Evolutionary conservation across 2,797 vertebrate genomes (phyloP), one percentile per base, ranked within the genome.

Genomic region (Apogon hyalosoma): DNA sequence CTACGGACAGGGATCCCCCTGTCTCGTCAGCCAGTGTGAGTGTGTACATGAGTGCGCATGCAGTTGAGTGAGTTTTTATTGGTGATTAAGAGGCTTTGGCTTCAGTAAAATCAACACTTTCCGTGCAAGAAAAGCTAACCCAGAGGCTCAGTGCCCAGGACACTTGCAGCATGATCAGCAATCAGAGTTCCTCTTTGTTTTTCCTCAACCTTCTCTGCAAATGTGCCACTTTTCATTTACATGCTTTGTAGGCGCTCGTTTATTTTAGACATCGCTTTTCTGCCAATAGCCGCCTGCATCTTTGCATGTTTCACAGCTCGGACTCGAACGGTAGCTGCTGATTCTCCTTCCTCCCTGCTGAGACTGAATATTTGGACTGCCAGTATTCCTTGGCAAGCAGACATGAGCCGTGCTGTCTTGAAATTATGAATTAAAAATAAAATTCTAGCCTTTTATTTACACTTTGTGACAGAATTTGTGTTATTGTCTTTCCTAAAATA

Each of bases 71-170:
- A 5, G 46, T 52, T 46, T 75, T 70, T 54, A 49, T 8, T 66
- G 59, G 68, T 75, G 80, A 84, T 87, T 84, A 88, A 80, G 69
- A 83, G 69, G 83, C 69, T 82, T 83, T 82, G 52, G 71, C 57
- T 63, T 74, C 47, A 39, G 56, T 56, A 72, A 71, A 90, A 82
- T 66, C 67, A 43, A 85, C 80, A 87, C 79, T 85, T 85, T 84
- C 59, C 6, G 15, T 70, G 67, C 52, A 60, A 57, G 49, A 45
- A 54, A 40, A 51, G 59, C 65, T 15, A 50, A 38, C 14, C 16
- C 1, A 0, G 33, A 18, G 59, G 73, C 53, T 40, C 61, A 28
- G 0, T 14, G 76, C 74, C 74, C 78, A 79, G 75, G 21, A 51
- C 52, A 1, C 67, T 52, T 13, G 11, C 31, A 13, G 33, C 42